Evolutionary conservation across 1,140 invertebrate genomes (phyloP).

Genomic region (Trypoxylus dichotomus): DNA sequence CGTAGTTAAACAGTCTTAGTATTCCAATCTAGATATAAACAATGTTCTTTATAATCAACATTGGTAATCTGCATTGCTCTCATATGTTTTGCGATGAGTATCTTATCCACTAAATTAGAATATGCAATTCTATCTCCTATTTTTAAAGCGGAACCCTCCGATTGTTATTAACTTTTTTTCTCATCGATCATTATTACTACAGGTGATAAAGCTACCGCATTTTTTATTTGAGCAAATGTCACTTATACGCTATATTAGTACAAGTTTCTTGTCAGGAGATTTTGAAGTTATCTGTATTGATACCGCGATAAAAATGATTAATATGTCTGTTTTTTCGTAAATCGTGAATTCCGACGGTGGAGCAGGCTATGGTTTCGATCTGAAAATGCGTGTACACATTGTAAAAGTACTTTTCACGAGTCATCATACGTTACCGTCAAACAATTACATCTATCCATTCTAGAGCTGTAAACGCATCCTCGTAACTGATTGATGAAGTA

Average conservation of each 20-base stretch:
- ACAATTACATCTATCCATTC: not conserved
- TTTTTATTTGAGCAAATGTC: constrained; percentile 25
- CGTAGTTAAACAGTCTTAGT: too few relatives aligned
- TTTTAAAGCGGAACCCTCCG: constrained; percentile 4
- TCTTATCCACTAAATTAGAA: not conserved
- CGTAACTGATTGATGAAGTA: not conserved
- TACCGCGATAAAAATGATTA: constrained; percentile 25
- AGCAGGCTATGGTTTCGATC: not conserved
- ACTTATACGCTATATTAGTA: constrained; percentile 13
- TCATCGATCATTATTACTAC: constrained; percentile 13
- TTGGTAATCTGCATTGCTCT: not conserved
- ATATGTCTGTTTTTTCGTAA: constrained; percentile 22
- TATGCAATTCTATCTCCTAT: not conserved
- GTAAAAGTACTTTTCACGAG: not conserved
- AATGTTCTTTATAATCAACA: not conserved
- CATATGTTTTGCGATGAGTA: not conserved
- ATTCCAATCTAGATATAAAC: not conserved
- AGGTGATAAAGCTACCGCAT: constrained; percentile 21
- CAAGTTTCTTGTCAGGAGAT: constrained; percentile 15
- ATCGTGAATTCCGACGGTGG: constrained; percentile 6
- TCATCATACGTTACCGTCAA: not conserved
- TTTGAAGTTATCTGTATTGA: constrained; percentile 12
- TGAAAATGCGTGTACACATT: not conserved
- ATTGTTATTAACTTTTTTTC: constrained; percentile 19
- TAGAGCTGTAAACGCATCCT: not conserved